phyloP scores from a whole-genome alignment of 2,797 vertebrate genomes.

The Onychomys torridus region DNA sequence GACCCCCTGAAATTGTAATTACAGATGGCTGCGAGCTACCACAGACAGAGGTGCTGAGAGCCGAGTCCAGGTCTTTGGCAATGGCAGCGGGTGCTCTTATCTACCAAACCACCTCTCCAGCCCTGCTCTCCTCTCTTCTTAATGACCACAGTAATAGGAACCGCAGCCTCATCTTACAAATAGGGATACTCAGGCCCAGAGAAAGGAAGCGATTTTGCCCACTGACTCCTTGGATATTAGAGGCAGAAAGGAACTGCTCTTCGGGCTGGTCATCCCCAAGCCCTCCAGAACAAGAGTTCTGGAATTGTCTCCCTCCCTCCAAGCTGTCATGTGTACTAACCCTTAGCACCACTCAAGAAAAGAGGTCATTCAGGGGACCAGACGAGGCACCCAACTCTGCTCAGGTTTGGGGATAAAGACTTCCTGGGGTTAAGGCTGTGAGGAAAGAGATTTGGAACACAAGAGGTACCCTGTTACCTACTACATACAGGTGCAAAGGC shows the following conservation, averaged over 20 bases:
- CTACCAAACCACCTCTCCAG: neutral
- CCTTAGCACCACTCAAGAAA: neutral
- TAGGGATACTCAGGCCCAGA: neutral
- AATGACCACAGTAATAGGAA: neutral
- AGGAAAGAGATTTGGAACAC: neutral
- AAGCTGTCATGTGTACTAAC: neutral
- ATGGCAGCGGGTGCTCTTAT: neutral
- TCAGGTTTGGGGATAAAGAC: neutral
- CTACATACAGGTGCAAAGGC: neutral
- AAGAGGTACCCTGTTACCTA: neutral
- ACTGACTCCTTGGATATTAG: neutral
- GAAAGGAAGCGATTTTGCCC: neutral
- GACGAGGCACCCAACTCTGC: neutral
- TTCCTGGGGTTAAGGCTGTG: neutral
- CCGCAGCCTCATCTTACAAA: neutral
- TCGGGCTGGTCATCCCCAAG: neutral
- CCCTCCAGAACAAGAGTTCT: neutral
- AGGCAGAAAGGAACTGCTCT: conserved; percentile 15
- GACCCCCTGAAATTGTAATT: neutral
- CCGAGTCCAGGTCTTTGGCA: neutral
- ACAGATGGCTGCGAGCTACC: neutral
- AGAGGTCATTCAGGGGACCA: neutral
- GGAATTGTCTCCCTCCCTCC: neutral
- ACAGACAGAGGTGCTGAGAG: neutral
- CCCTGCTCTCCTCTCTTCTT: neutral